Conservation (phyloP, 2,888 invertebrate genomes). For the Xanthia togata region DNA sequence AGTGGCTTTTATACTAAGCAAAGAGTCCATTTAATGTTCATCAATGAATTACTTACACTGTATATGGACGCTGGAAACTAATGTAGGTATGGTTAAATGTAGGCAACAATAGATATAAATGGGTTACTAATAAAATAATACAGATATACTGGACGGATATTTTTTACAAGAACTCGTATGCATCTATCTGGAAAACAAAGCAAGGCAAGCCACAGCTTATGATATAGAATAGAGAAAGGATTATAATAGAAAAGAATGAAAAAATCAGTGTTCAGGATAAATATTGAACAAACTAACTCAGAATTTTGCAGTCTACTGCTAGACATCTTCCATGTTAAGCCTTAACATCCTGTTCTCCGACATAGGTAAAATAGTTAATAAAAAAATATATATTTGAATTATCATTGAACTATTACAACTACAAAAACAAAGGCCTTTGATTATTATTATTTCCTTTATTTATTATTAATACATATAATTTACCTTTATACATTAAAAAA, state of each 20-base stretch:
- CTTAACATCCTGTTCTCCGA: no score
- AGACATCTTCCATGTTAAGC: background rate
- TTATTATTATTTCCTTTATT: no score
- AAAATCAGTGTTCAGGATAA: background rate
- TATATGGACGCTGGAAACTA: conserved; percentile 5
- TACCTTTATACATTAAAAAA: no score
- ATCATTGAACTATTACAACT: no score
- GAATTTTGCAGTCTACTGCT: no score
- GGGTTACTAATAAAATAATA: background rate
- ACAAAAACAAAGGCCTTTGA: no score
- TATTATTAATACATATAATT: no score
- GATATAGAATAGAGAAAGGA: background rate
- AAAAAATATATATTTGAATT: no score
- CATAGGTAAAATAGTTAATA: no score
- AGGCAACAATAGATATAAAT: background rate
- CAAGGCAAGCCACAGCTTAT: background rate
- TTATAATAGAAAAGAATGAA: background rate
- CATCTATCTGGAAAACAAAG: background rate
- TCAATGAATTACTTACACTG: conserved; percentile 21
- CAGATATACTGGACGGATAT: background rate
- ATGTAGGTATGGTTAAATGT: conserved; percentile 18
- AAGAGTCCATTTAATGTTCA: conserved; percentile 26
- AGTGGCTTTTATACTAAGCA: conserved; percentile 40
- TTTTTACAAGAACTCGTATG: background rate
- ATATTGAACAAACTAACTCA: background rate